Evolutionary conservation across 2,797 vertebrate species (phyloP).

Genomic region (Brachyrhaphis roseni): DNA sequence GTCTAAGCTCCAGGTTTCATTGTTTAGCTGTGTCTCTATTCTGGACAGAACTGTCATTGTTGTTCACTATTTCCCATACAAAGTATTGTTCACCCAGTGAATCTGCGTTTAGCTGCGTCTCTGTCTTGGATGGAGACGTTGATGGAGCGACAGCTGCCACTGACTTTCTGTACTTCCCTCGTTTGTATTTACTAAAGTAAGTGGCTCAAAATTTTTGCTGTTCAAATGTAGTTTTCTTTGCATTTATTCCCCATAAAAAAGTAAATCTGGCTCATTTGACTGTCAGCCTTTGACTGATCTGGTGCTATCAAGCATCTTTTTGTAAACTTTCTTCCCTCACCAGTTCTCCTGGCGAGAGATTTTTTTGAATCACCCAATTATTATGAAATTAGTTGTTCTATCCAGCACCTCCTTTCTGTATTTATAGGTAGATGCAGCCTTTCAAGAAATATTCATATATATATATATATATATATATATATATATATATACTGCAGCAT

Average conservation of each 20-base stretch:
- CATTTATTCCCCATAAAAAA: neutral
- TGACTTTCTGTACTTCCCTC: neutral
- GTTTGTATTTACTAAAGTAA: neutral
- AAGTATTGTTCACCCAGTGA: neutral
- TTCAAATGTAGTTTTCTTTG: neutral
- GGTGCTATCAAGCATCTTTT: neutral
- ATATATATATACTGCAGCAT: conserved; percentile 34
- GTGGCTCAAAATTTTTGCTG: neutral
- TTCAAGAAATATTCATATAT: neutral
- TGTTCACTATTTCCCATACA: neutral
- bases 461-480: too few species aligned
- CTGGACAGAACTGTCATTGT: neutral
- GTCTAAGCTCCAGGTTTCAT: neutral
- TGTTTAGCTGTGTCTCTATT: neutral
- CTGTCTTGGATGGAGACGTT: neutral
- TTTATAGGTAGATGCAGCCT: conserved; percentile 53
- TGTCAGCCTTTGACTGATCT: neutral
- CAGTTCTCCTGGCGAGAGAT: neutral
- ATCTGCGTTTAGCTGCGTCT: neutral
- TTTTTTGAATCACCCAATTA: neutral
- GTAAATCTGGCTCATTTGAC: neutral
- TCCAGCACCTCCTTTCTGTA: conserved; percentile 27
- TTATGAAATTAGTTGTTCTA: conserved; percentile 38
- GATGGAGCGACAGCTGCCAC: neutral
- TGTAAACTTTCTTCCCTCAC: neutral